phyloP scores from a whole-genome alignment of 2,797 vertebrate species.

The Labeo calbasu region DNA sequence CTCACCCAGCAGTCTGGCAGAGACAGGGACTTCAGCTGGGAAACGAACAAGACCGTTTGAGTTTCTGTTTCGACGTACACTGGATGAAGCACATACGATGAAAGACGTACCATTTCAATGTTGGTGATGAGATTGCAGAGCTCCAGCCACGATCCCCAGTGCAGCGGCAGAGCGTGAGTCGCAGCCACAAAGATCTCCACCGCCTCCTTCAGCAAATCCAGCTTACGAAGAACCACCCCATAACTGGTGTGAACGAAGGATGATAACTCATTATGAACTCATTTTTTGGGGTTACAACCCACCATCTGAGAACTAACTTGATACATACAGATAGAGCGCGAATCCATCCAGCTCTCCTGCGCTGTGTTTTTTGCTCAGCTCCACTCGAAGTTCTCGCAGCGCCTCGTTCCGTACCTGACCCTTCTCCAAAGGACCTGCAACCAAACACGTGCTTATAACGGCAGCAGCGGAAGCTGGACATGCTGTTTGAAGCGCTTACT shows the following conservation, averaged over 20 bases:
- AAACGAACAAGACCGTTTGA: not conserved
- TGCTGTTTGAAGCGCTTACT: accelerated
- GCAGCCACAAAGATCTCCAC: slow-evolving; percentile 96
- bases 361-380: slow-evolving; percentile 95
- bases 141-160: slow-evolving; percentile 98
- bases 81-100: too few species aligned
- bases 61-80: not conserved
- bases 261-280: too few species aligned
- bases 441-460: slow-evolving; percentile 8
- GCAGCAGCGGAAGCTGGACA: not conserved
- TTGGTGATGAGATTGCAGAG: slow-evolving; percentile 98
- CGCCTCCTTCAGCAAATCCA: slow-evolving; percentile 95
- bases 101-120: slow-evolving; percentile 87
- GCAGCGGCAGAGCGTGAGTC: slow-evolving; percentile 91
- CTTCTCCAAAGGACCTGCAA: slow-evolving; percentile 93
- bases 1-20: slow-evolving; percentile 97
- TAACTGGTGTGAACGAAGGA: slow-evolving; percentile 77
- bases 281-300: not conserved
- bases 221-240: slow-evolving; percentile 94
- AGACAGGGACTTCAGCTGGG: slow-evolving; percentile 93
- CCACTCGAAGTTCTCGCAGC: slow-evolving; percentile 91
- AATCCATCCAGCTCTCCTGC: slow-evolving; percentile 94
- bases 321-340: slow-evolving; percentile 91
- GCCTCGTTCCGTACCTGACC: slow-evolving; percentile 98
- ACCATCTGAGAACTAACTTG: not conserved